Percentiles rank a stretch among this genome's conserved stretches.
phyloP scores from a whole-genome alignment of 2,888 invertebrate species.

The Notodonta dromedarius region DNA sequence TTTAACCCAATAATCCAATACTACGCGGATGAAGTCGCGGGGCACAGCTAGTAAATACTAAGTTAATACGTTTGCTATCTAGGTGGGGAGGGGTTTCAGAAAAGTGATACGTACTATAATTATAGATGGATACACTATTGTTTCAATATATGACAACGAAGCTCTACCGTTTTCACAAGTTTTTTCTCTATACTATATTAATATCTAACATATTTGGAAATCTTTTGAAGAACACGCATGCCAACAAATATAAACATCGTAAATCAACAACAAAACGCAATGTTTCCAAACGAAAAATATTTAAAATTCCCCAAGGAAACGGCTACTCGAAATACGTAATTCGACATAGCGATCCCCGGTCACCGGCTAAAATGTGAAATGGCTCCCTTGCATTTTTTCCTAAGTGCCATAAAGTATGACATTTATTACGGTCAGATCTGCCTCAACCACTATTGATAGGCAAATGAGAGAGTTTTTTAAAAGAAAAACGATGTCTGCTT shows the following conservation, averaged over 20 bases:
- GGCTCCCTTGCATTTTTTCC: constrained; percentile 83
- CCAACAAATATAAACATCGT: constrained; percentile 31
- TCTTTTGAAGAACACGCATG: not conserved
- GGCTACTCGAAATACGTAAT: constrained; percentile 77
- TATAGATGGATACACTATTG: no score
- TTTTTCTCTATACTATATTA: no score
- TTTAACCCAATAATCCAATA: no score
- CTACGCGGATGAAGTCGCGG: no score
- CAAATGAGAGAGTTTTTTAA: constrained; percentile 85
- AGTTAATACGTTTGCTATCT: no score
- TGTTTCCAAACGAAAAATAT: constrained; percentile 47
- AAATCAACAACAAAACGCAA: constrained; percentile 43
- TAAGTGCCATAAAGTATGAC: constrained; percentile 83
- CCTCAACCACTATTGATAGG: constrained; percentile 84
- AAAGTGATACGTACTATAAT: no score
- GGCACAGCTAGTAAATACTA: no score
- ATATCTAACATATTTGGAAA: not conserved
- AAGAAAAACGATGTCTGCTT: constrained; percentile 84
- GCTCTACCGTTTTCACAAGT: no score
- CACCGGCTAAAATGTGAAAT: constrained; percentile 81
- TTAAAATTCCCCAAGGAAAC: constrained; percentile 75
- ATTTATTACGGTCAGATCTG: constrained; percentile 85
- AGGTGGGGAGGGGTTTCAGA: no score
- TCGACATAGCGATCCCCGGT: constrained; percentile 78
- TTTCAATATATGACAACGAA: no score